Conservation (phyloP, 2,797 vertebrate species). For the Lacerta bilineata region DNA sequence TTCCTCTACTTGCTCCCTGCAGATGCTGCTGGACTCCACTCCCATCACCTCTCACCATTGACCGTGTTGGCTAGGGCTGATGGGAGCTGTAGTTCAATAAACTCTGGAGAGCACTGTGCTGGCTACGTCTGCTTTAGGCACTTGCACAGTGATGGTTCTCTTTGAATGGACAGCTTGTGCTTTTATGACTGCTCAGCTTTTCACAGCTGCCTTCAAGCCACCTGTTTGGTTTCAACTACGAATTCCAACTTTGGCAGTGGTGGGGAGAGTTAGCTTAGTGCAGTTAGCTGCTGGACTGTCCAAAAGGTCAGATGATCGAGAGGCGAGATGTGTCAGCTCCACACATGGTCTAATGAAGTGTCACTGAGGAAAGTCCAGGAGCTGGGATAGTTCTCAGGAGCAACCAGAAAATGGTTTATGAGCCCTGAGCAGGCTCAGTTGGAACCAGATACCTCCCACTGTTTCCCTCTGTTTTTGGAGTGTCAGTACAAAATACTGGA, state of each 20-base stretch:
- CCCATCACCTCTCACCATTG: too few species aligned
- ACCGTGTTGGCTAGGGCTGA: too few species aligned
- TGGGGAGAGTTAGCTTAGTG: constrained; percentile 7
- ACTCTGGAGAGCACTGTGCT: too few species aligned
- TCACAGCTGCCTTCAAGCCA: not conserved
- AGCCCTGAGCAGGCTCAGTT: rapidly evolving
- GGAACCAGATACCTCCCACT: not conserved
- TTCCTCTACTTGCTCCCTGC: too few species aligned
- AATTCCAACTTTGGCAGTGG: not conserved
- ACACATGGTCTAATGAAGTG: rapidly evolving
- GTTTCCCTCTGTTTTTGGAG: not conserved
- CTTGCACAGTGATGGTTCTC: not conserved
- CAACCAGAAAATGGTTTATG: not conserved
- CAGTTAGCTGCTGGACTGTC: not conserved
- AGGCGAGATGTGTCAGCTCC: not conserved
- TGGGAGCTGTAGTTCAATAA: too few species aligned
- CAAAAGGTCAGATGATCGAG: not conserved
- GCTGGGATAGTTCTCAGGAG: not conserved
- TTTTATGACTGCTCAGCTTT: not conserved
- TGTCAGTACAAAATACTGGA: not conserved
- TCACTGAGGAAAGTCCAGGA: not conserved
- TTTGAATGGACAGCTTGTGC: not conserved
- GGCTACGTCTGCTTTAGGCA: too few species aligned
- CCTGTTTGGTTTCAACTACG: not conserved
- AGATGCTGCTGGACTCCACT: too few species aligned